Evolutionary conservation across 2,113 vertebrate species (phyloP).

Genomic region (Oncorhynchus masou): DNA sequence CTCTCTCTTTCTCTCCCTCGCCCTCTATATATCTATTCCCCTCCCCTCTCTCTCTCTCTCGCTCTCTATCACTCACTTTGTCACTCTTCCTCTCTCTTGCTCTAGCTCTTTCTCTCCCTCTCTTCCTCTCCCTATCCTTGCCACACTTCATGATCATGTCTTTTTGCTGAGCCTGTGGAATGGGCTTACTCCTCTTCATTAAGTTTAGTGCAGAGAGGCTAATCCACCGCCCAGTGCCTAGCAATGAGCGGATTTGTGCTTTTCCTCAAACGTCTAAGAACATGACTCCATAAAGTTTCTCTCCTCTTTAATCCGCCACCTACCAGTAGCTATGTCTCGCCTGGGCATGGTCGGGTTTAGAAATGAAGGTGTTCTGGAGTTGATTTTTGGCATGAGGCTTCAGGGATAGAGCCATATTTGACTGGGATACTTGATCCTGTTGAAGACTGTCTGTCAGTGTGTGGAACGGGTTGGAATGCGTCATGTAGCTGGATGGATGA

Average conservation of each 20-base stretch:
- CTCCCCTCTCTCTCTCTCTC: neutral
- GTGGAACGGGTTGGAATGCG: neutral
- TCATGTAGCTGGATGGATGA: neutral
- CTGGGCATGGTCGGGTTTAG: neutral
- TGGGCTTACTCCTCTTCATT: slow-evolving; percentile 39
- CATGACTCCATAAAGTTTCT: slow-evolving; percentile 13
- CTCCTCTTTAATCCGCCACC: slow-evolving; percentile 5
- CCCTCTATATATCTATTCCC: too few species aligned
- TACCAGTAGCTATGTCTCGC: neutral
- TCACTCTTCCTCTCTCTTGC: neutral
- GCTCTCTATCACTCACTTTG: neutral
- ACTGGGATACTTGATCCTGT: neutral
- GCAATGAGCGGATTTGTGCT: slow-evolving; percentile 26
- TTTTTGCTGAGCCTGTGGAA: slow-evolving; percentile 20
- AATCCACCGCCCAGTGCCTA: slow-evolving; percentile 24
- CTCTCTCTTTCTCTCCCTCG: neutral
- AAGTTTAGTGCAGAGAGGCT: slow-evolving; percentile 20
- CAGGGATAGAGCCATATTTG: neutral
- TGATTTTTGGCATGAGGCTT: neutral
- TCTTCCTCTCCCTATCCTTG: neutral
- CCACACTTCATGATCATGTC: slow-evolving; percentile 5
- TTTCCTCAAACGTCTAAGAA: slow-evolving; percentile 11
- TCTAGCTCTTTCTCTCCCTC: neutral
- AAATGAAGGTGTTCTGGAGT: neutral
- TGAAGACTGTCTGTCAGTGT: neutral